Base-by-base conservation (phyloP, 2,797 vertebrate species). In the Syngnathus rostellatus region DNA sequence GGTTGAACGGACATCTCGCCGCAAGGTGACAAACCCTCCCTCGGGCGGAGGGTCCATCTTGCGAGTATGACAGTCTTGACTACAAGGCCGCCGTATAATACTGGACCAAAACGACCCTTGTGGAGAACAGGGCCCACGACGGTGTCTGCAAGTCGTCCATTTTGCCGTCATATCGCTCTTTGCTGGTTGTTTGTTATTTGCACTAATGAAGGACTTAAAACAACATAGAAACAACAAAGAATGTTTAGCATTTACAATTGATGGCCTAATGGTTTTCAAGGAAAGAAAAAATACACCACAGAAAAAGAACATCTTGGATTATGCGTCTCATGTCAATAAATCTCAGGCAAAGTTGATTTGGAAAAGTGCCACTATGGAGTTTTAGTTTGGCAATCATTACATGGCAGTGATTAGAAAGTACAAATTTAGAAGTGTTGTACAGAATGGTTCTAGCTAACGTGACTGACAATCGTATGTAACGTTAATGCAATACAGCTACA, bases 121-220 rank as follows among this genome's bases (percentile, higher is more conserved):
- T 68, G 76, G 87, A 83, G 78, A 81, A 77, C 74, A 75, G 77
- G 80, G 77, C 74, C 72, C 65, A 61, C 74, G 72, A 46, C 65
- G 53, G 68, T 46, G 4, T 46, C 45, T 46, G 12, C 11, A 16
- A 40, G 31, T 60, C 1, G 31, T 60, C 10, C 71, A 75, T 75
- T 73, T 68, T 69, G 59, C 53, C 2, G 21, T 62, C 41, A 66
- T 74, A 75, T 82, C 74, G 85, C 31, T 81, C 87, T 88, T 91
- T 79, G 85, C 83, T 87, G 85, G 75, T 85, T 81, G 87, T 89
- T 92, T 92, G 89, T 85, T 82, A 87, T 89, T 92, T 92, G 89
- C 90, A 92, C 88, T 90, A 90, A 8, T 77, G 69, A 88, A 74
- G 81, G 62, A 23, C 2, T 10, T 12, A 6, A 78, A 12, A 12